Percentiles rank a stretch among this genome's conserved stretches.
These are phyloP conservation scores for Melanophora roralis DNA, from an alignment of 2,888 invertebrate species.

Conservation along the genomic window DNA sequence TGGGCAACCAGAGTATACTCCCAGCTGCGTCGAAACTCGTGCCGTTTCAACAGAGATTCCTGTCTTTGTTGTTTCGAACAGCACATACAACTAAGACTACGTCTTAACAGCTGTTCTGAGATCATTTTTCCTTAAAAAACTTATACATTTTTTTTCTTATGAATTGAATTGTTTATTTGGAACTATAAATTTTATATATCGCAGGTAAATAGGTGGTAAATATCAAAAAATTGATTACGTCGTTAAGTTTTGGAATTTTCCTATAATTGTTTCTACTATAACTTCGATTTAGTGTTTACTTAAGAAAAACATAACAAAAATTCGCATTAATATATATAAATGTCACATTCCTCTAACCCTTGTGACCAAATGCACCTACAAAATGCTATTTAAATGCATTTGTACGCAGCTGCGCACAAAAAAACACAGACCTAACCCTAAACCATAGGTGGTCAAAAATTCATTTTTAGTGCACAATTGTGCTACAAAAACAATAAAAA, in stretches of 20 bases:
- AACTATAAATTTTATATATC: not conserved
- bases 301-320: slow-evolving; percentile 51
- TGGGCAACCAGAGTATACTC: slow-evolving; percentile 75
- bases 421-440: slow-evolving; percentile 12
- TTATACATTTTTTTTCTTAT: slow-evolving; percentile 7
- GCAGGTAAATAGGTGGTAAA: not conserved
- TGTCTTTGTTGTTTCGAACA: slow-evolving; percentile 77
- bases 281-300: slow-evolving; percentile 29
- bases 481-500: too few species aligned
- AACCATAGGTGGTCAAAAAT: too few species aligned
- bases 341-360: slow-evolving; percentile 51
- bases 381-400: slow-evolving; percentile 43
- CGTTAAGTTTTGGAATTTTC: slow-evolving; percentile 44
- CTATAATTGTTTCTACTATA: slow-evolving; percentile 54
- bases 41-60: slow-evolving; percentile 65
- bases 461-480: too few species aligned
- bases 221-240: slow-evolving; percentile 50
- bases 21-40: slow-evolving; percentile 73
- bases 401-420: slow-evolving; percentile 59
- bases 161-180: too few species aligned
- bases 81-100: slow-evolving; percentile 81
- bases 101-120: slow-evolving; percentile 69
- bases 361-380: slow-evolving; percentile 44
- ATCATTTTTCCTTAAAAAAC: slow-evolving; percentile 66
- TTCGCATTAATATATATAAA: slow-evolving; percentile 45